These are phyloP conservation scores for Ips nitidus DNA, from an alignment of 1,140 invertebrate genomes.

Conservation along the genomic window DNA sequence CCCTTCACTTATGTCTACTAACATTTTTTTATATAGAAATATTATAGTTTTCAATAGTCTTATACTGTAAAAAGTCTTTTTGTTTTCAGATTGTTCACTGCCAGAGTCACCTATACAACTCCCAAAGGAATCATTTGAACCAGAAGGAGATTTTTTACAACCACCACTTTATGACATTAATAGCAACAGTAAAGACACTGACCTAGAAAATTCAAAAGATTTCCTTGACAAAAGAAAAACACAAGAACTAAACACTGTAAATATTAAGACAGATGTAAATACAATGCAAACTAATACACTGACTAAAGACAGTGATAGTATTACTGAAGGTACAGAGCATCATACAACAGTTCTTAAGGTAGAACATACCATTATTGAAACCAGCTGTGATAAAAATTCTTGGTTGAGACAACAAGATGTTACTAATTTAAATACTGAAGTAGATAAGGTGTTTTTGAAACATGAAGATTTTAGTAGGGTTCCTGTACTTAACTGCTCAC, in stretches of 20 bases:
- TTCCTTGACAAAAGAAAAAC: constrained; percentile 44
- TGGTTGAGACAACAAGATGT: background rate
- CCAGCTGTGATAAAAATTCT: constrained; percentile 32
- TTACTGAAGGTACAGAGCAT: too few relatives aligned
- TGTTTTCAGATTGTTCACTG: constrained; percentile 53
- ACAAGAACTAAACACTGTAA: constrained; percentile 3
- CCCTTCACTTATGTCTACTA: too few relatives aligned
- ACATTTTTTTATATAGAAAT: too few relatives aligned
- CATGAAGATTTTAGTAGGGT: too few relatives aligned
- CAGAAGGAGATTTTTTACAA: constrained; percentile 2
- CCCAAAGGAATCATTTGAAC: constrained; percentile 41
- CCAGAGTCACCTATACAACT: constrained; percentile 54
- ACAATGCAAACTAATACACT: too few relatives aligned
- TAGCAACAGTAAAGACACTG: constrained; percentile 36
- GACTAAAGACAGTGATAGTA: too few relatives aligned
- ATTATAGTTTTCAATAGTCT: too few relatives aligned
- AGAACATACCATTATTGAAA: constrained; percentile 1
- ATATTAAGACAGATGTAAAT: background rate
- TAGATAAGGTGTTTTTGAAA: background rate
- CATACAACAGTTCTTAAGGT: too few relatives aligned
- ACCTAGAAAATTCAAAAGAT: constrained; percentile 39
- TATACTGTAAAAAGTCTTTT: too few relatives aligned
- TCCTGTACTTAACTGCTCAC: too few relatives aligned
- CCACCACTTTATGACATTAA: constrained; percentile 36
- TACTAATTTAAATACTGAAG: constrained; percentile 13